Evolutionary conservation across 2,113 vertebrate species (phyloP).

Genomic region (Peucedramus taeniatus): DNA sequence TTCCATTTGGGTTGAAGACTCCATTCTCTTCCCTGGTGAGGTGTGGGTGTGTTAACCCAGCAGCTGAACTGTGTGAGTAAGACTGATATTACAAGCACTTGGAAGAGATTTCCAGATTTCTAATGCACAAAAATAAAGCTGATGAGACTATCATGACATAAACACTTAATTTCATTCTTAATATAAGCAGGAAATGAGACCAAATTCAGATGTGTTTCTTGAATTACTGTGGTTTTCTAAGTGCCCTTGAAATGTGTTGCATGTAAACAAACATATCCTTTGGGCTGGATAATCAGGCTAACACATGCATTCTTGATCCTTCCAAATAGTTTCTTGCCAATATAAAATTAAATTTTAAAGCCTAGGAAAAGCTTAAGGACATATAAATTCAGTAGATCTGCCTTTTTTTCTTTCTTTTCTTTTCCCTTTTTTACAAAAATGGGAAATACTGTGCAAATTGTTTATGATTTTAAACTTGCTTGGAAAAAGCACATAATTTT

Average conservation of each 20-base stretch:
- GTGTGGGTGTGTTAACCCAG: not conserved
- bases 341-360: not conserved
- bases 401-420: not conserved
- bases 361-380: slow-evolving; percentile 3
- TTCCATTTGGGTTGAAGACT: not conserved
- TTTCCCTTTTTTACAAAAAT: not conserved
- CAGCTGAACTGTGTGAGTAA: not conserved
- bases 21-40: not conserved
- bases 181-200: slow-evolving; percentile 10
- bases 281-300: slow-evolving; percentile 23
- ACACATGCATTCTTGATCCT: not conserved
- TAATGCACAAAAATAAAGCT: not conserved
- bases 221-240: slow-evolving; percentile 27
- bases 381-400: not conserved
- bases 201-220: slow-evolving; percentile 42
- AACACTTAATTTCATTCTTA: not conserved
- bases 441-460: not conserved
- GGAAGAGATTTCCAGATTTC: not conserved
- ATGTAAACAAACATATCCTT: slow-evolving; percentile 18
- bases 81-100: not conserved
- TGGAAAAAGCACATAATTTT: slow-evolving; percentile 1
- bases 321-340: not conserved
- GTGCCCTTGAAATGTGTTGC: slow-evolving; percentile 21
- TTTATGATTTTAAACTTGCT: not conserved
- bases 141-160: not conserved